Evolutionary conservation across 1,140 invertebrate species (phyloP).

Genomic region (Brachionus manjavacas): DNA sequence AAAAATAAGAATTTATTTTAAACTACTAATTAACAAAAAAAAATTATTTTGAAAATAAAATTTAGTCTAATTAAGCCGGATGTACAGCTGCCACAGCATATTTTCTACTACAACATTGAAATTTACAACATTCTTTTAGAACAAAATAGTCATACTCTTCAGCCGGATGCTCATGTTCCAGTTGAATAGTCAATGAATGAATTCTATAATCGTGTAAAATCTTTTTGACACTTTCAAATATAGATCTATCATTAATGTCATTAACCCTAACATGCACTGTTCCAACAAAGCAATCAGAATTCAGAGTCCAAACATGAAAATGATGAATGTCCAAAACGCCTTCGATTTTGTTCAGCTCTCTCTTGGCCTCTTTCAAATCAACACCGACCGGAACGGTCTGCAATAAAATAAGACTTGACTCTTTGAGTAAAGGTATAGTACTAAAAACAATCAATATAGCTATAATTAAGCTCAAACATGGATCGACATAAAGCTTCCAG

Average conservation of each 20-base stretch:
- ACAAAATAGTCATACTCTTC: background rate
- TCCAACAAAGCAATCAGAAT: constrained; percentile 58
- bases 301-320: constrained; percentile 63
- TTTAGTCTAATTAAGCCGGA: background rate
- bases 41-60: too few species aligned
- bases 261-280: constrained; percentile 61
- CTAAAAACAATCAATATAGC: constrained; percentile 60
- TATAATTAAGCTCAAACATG: constrained; percentile 67
- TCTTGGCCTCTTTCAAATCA: constrained; percentile 56
- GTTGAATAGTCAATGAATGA: constrained; percentile 63
- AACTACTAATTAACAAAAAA: too few species aligned
- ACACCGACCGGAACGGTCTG: constrained; percentile 62
- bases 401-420: constrained; percentile 61
- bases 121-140: background rate
- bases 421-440: constrained; percentile 60
- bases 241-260: constrained; percentile 59
- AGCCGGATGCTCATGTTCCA: constrained; percentile 50
- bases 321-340: constrained; percentile 62
- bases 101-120: background rate
- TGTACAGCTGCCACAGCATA: background rate
- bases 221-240: constrained; percentile 58
- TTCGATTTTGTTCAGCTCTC: constrained; percentile 56
- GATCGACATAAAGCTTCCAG: constrained; percentile 78
- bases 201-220: constrained; percentile 63
- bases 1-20: too few species aligned